Conservation (phyloP, 2,888 invertebrate genomes). For the Parochlus steinenii region DNA sequence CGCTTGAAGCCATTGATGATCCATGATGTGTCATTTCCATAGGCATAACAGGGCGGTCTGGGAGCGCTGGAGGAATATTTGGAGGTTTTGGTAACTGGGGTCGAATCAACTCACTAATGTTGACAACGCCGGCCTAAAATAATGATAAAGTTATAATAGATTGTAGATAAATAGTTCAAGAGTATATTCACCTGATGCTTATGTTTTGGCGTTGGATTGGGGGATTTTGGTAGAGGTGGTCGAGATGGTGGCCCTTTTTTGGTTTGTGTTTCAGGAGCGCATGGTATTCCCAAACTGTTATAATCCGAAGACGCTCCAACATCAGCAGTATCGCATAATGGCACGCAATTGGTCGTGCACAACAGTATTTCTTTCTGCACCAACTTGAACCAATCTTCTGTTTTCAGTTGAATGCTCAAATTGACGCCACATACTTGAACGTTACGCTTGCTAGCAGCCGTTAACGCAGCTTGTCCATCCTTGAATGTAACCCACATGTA, state of each 20-base stretch:
- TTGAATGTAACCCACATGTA: conserved; percentile 86
- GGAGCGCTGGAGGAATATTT: conserved; percentile 22
- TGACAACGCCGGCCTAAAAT: conserved; percentile 33
- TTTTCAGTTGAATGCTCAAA: conserved; percentile 58
- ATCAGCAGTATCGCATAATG: conserved; percentile 39
- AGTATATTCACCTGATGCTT: conserved; percentile 38
- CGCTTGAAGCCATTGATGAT: background rate
- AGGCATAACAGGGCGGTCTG: background rate
- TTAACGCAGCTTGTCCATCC: conserved; percentile 74
- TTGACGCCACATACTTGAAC: conserved; percentile 48
- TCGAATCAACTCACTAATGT: conserved; percentile 18
- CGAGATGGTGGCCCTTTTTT: conserved; percentile 32
- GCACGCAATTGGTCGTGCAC: conserved; percentile 70
- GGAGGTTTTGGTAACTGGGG: conserved; percentile 18
- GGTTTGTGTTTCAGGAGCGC: conserved; percentile 30
- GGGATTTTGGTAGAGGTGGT: conserved; percentile 37
- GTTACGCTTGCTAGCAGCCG: conserved; percentile 37
- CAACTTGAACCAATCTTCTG: conserved; percentile 68
- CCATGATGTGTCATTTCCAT: background rate
- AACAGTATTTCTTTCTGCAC: conserved; percentile 69
- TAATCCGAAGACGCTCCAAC: conserved; percentile 16
- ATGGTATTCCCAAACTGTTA: conserved; percentile 32
- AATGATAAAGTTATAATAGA: no score
- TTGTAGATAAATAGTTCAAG: background rate
- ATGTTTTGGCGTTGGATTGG: conserved; percentile 30